Evolutionary conservation across 2,113 vertebrate species (phyloP).

Genomic region (Ginglymostoma cirratum): DNA sequence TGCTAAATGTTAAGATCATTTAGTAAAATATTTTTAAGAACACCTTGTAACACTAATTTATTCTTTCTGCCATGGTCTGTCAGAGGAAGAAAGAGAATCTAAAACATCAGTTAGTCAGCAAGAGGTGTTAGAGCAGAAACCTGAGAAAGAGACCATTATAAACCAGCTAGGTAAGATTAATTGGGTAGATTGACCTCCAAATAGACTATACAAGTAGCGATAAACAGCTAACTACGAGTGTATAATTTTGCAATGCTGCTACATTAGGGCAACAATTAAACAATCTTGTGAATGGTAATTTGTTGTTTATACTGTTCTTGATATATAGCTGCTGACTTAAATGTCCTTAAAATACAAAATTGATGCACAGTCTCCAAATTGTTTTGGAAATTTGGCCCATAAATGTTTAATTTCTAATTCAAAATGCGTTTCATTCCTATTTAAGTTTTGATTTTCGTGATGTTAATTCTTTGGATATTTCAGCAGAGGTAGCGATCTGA

Average conservation of each 20-base stretch:
- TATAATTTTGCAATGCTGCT: neutral
- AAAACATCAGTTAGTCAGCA: conserved; percentile 28
- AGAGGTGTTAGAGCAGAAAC: conserved; percentile 16
- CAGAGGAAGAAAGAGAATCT: conserved; percentile 23
- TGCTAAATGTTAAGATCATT: neutral
- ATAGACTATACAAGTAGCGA: neutral
- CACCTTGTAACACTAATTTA: neutral
- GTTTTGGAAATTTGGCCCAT: neutral
- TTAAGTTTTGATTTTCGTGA: neutral
- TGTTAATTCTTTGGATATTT: neutral
- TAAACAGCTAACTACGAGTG: neutral
- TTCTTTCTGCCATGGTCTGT: neutral
- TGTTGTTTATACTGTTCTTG: neutral
- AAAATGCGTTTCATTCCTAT: neutral
- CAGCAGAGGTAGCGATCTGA: neutral
- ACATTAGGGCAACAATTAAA: neutral
- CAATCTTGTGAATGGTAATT: neutral
- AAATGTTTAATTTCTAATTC: neutral
- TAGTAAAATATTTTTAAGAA: neutral
- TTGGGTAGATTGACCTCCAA: neutral
- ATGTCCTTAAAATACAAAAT: neutral
- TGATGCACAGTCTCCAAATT: neutral
- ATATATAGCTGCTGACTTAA: neutral
- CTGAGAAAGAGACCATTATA: conserved; percentile 17
- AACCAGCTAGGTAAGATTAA: conserved; percentile 14